These are phyloP conservation scores for Oophaga pumilio DNA, from an alignment of 2,113 vertebrate genomes.

Conservation along the genomic window DNA sequence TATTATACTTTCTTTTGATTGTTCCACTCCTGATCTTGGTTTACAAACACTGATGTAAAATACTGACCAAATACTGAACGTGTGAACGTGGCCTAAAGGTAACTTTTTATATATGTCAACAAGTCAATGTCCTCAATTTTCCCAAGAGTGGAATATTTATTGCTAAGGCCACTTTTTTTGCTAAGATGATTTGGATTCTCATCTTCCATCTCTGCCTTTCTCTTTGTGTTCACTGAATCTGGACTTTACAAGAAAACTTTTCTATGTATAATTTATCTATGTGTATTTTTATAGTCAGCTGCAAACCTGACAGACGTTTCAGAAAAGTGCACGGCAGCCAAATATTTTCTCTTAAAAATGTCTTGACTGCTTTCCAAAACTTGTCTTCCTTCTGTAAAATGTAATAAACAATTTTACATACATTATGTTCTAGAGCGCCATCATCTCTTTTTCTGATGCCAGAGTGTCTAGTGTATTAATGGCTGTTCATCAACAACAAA, in stretches of 20 bases:
- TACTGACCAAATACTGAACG: too few relatives aligned
- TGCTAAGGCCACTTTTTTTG: not conserved
- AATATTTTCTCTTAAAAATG: conserved; percentile 39
- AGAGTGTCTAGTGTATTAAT: conserved; percentile 23
- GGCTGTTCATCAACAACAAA: conserved; percentile 46
- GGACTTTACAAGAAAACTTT: not conserved
- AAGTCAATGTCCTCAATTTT: not conserved
- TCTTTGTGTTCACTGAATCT: too few relatives aligned
- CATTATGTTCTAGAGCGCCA: conserved; percentile 26
- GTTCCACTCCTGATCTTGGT: too few relatives aligned
- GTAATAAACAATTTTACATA: conserved; percentile 33
- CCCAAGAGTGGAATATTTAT: not conserved
- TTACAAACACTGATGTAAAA: too few relatives aligned
- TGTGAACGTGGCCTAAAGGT: not conserved
- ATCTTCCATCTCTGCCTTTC: not conserved
- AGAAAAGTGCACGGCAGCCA: conserved; percentile 31
- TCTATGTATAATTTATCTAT: conserved; percentile 13
- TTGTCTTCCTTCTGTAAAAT: conserved; percentile 13
- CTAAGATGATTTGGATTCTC: not conserved
- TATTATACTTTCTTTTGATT: too few relatives aligned
- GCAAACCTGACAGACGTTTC: conserved; percentile 20
- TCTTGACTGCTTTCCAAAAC: conserved; percentile 25
- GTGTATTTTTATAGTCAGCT: conserved; percentile 11
- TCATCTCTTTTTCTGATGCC: conserved; percentile 1
- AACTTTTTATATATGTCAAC: not conserved